Conservation (phyloP, 2,888 invertebrate species). For the Prosapia bicincta region DNA sequence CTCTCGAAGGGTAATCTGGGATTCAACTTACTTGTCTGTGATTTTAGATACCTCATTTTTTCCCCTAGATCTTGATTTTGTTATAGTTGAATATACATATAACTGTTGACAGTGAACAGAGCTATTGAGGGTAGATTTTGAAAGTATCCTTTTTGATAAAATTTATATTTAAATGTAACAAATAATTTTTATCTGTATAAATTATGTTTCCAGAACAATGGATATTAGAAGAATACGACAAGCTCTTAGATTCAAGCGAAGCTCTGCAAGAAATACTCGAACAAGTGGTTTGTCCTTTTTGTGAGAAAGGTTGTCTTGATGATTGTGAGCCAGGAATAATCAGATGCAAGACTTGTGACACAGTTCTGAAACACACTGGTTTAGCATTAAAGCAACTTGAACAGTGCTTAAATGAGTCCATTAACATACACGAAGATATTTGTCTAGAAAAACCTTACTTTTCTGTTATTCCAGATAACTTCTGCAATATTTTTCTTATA, state of each 20-base stretch:
- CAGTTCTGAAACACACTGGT: background rate
- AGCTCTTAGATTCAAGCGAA: background rate
- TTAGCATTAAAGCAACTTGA: background rate
- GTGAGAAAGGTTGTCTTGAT: background rate
- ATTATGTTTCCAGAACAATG: background rate
- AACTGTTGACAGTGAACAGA: too few relatives aligned
- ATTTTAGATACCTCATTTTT: too few relatives aligned
- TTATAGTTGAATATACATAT: too few relatives aligned
- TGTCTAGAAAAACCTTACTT: background rate
- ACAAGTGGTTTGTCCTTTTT: background rate
- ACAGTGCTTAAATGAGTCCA: background rate
- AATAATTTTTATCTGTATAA: too few relatives aligned
- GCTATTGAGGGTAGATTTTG: too few relatives aligned
- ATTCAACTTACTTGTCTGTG: too few relatives aligned
- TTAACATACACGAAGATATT: background rate
- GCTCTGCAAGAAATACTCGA: background rate
- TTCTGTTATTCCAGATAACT: background rate
- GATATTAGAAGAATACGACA: background rate
- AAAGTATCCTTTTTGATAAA: too few relatives aligned
- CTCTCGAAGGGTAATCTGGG: too few relatives aligned
- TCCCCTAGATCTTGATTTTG: too few relatives aligned
- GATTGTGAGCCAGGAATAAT: background rate
- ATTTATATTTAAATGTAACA: too few relatives aligned
- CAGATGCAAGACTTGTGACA: background rate
- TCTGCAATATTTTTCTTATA: background rate